These are phyloP conservation scores for Ephestia elutella DNA, from an alignment of 1,140 invertebrate genomes.

Conservation along the genomic window DNA sequence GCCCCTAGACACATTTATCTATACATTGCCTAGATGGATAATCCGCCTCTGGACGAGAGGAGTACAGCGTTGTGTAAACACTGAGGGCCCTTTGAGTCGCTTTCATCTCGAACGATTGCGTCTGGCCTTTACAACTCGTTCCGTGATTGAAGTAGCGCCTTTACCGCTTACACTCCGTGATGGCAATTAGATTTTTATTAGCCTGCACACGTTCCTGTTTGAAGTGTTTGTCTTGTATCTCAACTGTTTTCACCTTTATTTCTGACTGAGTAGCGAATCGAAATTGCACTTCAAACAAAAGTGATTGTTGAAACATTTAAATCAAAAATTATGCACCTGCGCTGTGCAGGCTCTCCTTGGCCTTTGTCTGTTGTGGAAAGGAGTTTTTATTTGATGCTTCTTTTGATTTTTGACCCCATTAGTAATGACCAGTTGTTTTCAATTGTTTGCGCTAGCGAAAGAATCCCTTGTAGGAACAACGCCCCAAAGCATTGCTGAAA, in stretches of 20 bases:
- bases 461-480: too few species aligned
- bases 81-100: conserved; percentile 26
- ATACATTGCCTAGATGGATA: not conserved
- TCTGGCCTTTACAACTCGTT: conserved; percentile 29
- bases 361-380: too few species aligned
- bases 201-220: conserved; percentile 14
- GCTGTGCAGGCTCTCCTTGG: too few species aligned
- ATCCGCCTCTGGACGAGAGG: not conserved
- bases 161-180: conserved; percentile 6
- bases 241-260: not conserved
- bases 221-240: conserved; percentile 17
- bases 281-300: too few species aligned
- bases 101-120: conserved; percentile 31
- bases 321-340: too few species aligned
- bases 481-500: too few species aligned
- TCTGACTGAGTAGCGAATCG: too few species aligned
- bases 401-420: too few species aligned
- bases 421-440: too few species aligned
- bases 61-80: conserved; percentile 24
- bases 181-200: conserved; percentile 21
- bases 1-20: not conserved
- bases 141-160: conserved; percentile 21
- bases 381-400: too few species aligned
- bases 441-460: too few species aligned
- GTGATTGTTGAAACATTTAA: too few species aligned